These are phyloP conservation scores for Luidia sarsii DNA, from an alignment of 53 echinoderm and acorn worm species.

Conservation along the genomic window DNA sequence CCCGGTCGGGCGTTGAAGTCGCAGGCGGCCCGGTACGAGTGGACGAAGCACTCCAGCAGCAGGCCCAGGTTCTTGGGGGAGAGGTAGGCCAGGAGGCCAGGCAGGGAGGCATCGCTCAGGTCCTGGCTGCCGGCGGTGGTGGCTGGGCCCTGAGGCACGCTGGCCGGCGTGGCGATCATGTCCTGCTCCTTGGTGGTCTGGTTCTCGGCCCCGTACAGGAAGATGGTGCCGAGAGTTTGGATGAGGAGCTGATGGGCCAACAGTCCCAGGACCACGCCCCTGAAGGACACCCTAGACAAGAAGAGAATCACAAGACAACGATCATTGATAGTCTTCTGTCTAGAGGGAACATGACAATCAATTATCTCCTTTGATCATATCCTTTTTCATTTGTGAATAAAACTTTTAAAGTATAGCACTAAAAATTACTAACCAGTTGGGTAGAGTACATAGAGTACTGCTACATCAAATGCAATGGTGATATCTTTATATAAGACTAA, in stretches of 20 bases:
- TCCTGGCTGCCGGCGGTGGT: constrained; percentile 9
- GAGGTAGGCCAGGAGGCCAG: constrained; percentile 95
- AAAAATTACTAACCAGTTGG: too few relatives aligned
- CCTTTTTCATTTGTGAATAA: too few relatives aligned
- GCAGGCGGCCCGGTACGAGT: constrained; percentile 89
- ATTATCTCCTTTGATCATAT: too few relatives aligned
- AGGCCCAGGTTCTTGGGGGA: constrained; percentile 87
- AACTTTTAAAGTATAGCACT: too few relatives aligned
- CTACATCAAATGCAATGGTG: too few relatives aligned
- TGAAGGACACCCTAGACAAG: constrained; percentile 82
- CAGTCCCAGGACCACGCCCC: constrained; percentile 90
- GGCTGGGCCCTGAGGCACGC: background rate
- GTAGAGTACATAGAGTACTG: too few relatives aligned
- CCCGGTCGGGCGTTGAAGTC: constrained; percentile 97
- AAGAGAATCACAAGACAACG: background rate
- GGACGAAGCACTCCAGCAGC: constrained; percentile 95
- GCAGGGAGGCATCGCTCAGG: constrained; percentile 72
- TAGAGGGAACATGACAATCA: too few relatives aligned
- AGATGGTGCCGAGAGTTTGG: constrained; percentile 95
- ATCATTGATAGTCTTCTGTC: too few relatives aligned
- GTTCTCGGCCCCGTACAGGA: constrained; percentile 93
- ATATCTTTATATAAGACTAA: too few relatives aligned
- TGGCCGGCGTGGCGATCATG: constrained; percentile 59
- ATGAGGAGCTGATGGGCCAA: constrained; percentile 93
- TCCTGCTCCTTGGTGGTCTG: constrained; percentile 75